These are phyloP conservation scores for Microtus ochrogaster DNA, from an alignment of 2,113 vertebrate species.

Conservation along the genomic window DNA sequence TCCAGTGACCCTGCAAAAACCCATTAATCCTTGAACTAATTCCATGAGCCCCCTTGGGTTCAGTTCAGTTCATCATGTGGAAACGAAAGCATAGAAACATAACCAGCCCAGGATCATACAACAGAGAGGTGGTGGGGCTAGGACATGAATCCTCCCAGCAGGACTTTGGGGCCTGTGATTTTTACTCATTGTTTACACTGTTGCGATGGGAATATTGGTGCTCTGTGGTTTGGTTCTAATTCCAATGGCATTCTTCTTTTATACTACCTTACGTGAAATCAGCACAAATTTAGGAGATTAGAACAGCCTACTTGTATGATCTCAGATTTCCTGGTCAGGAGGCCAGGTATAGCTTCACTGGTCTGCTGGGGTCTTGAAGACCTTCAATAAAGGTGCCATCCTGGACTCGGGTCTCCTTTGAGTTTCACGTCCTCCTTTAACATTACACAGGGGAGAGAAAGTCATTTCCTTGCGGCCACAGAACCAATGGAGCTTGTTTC, in stretches of 20 bases:
- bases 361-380: background rate
- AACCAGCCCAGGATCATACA: background rate
- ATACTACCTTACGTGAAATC: background rate
- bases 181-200: background rate
- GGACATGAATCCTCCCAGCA: background rate
- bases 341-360: background rate
- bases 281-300: background rate
- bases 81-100: background rate
- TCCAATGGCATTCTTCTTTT: background rate
- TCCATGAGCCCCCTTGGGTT: background rate
- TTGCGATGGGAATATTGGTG: background rate
- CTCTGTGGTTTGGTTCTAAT: background rate
- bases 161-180: slow-evolving; percentile 7
- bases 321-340: background rate
- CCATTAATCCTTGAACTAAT: slow-evolving; percentile 31
- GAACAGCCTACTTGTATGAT: background rate
- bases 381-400: background rate
- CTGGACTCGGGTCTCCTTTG: background rate
- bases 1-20: background rate
- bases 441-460: background rate
- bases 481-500: background rate
- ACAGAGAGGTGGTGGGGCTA: background rate
- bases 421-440: background rate
- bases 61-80: background rate
- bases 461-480: background rate